Conservation (phyloP, 2,888 invertebrate genomes). For the Melieria picta region DNA sequence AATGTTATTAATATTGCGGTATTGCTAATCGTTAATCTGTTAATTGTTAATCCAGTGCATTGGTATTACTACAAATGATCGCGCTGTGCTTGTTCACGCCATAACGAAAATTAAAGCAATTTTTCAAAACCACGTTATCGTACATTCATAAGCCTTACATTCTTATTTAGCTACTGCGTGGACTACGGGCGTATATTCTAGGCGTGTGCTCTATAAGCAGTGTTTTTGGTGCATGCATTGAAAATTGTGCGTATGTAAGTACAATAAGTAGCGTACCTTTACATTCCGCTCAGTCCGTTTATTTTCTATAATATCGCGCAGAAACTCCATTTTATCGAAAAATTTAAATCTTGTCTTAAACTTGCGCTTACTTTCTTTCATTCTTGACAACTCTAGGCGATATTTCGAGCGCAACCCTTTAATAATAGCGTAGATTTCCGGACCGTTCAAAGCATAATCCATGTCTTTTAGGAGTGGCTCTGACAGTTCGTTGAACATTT, state of each 20-base stretch:
- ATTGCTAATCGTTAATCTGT: no score
- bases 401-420: conserved; percentile 54
- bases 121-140: no score
- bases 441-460: conserved; percentile 47
- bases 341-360: conserved; percentile 56
- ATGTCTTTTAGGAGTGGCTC: conserved; percentile 49
- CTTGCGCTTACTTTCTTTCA: conserved; percentile 48
- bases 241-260: background rate
- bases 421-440: conserved; percentile 54
- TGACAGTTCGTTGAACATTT: conserved; percentile 51
- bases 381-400: conserved; percentile 53
- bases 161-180: no score
- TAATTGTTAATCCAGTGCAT: no score
- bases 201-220: no score
- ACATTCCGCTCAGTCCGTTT: conserved; percentile 52
- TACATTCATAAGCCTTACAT: no score
- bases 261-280: conserved; percentile 45
- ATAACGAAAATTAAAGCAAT: no score
- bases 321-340: conserved; percentile 56
- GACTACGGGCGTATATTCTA: no score
- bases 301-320: conserved; percentile 51
- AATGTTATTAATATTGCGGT: no score
- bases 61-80: no score
- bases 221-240: background rate
- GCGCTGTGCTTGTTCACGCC: no score